Conservation (phyloP, 2,797 vertebrate species). For the Pangasius krempfi region DNA sequence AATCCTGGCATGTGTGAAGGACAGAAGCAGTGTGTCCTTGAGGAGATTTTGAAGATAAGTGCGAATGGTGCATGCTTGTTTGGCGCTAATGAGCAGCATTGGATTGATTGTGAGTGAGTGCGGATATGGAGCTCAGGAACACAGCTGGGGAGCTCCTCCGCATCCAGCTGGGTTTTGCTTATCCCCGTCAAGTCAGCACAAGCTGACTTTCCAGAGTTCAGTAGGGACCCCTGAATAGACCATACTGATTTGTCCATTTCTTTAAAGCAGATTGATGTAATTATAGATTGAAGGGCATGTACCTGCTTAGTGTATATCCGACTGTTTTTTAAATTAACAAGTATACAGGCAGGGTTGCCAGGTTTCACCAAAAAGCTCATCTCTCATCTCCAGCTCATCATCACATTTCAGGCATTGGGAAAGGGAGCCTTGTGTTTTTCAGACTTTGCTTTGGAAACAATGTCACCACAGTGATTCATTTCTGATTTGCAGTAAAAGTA, state of each 20-base stretch:
- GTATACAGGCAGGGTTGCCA: not conserved
- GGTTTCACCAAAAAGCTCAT: not conserved
- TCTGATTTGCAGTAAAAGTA: not conserved
- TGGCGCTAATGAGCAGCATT: not conserved
- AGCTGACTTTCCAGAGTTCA: conserved; percentile 8
- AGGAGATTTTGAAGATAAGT: not conserved
- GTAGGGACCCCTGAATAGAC: not conserved
- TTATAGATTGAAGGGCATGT: not conserved
- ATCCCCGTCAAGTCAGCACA: not conserved
- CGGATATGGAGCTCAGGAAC: not conserved
- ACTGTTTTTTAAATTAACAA: not conserved
- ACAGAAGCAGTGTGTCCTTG: not conserved
- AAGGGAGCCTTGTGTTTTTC: not conserved
- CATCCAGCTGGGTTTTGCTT: conserved; percentile 18
- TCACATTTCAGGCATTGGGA: not conserved
- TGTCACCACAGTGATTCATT: not conserved
- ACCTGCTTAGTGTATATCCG: not conserved
- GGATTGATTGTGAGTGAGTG: conserved; percentile 13
- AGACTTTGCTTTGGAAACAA: not conserved
- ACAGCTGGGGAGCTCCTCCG: not conserved
- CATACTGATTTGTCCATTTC: conserved; percentile 15
- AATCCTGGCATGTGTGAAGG: not conserved
- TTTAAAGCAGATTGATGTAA: not conserved
- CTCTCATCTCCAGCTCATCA: not conserved
- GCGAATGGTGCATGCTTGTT: too few relatives aligned